Evolutionary conservation across 2,113 vertebrate genomes (phyloP).

Genomic region (Lophochroa leadbeateri): DNA sequence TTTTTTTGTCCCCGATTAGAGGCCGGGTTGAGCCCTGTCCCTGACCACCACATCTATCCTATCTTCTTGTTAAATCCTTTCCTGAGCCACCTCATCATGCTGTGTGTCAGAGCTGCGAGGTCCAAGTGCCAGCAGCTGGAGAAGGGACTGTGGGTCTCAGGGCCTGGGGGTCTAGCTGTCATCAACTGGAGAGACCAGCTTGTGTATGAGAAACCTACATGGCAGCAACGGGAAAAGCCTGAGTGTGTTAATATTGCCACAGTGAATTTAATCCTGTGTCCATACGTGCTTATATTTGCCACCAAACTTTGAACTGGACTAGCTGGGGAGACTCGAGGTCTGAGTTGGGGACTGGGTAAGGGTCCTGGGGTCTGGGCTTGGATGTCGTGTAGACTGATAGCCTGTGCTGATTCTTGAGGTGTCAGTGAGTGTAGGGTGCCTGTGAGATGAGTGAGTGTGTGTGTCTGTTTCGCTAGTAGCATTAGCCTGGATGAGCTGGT

Average conservation of each 20-base stretch:
- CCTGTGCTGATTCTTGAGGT: not conserved
- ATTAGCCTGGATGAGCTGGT: not conserved
- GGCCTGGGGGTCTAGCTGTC: not conserved
- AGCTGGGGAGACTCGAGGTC: not conserved
- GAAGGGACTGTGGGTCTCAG: not conserved
- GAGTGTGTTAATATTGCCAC: not conserved
- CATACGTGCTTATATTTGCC: not conserved
- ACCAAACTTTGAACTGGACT: not conserved
- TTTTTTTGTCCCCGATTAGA: rapidly evolving
- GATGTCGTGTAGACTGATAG: not conserved
- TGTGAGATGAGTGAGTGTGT: not conserved
- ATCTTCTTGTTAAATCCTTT: not conserved
- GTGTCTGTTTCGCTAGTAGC: not conserved
- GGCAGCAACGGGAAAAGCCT: not conserved
- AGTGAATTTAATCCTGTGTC: not conserved
- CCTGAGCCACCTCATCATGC: not conserved
- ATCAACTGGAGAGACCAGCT: not conserved
- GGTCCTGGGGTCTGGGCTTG: not conserved
- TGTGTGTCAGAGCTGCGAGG: not conserved
- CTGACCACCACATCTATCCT: not conserved
- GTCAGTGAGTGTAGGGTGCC: not conserved
- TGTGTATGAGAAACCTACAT: not conserved
- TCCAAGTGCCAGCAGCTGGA: not conserved
- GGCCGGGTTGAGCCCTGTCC: not conserved
- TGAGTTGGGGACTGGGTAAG: not conserved